A percentile compares a stretch with the other conserved stretches of the same genome.
phyloP scores from a whole-genome alignment of 2,888 invertebrate species.

The Chaitophorus viminalis region DNA sequence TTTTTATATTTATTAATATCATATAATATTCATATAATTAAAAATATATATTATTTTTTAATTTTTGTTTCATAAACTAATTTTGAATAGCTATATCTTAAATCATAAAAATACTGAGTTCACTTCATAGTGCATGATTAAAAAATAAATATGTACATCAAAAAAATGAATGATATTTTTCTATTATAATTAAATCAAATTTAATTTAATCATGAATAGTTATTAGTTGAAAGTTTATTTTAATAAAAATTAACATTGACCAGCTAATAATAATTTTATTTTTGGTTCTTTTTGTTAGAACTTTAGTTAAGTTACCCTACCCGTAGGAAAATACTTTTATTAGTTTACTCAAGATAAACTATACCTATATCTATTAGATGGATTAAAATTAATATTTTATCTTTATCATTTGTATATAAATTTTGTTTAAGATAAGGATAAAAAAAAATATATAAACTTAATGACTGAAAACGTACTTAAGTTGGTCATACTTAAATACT shows the following conservation, averaged over 20 bases:
- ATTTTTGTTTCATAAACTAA: too few species aligned
- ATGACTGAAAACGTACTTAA: not conserved
- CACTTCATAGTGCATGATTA: too few species aligned
- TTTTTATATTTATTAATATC: too few species aligned
- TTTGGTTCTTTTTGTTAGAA: too few species aligned
- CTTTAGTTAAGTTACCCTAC: not conserved
- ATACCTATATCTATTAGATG: not conserved
- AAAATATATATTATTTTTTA: too few species aligned
- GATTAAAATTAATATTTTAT: not conserved
- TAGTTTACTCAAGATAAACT: not conserved
- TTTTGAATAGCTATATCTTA: too few species aligned
- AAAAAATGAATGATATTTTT: too few species aligned
- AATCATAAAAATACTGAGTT: too few species aligned
- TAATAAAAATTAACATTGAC: not conserved
- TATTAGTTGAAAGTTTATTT: not conserved
- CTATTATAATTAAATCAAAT: too few species aligned
- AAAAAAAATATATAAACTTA: not conserved
- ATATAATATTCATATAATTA: too few species aligned
- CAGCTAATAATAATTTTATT: not conserved
- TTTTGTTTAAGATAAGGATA: not conserved
- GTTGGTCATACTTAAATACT: not conserved
- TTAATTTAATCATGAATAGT: too few species aligned
- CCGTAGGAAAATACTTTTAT: not conserved
- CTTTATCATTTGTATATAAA: not conserved
- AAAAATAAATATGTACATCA: too few species aligned